Percentiles rank a stretch among this genome's conserved stretches.
Evolutionary conservation across 2,797 vertebrate genomes (phyloP).

Genomic region (Eulemur rubriventer): DNA sequence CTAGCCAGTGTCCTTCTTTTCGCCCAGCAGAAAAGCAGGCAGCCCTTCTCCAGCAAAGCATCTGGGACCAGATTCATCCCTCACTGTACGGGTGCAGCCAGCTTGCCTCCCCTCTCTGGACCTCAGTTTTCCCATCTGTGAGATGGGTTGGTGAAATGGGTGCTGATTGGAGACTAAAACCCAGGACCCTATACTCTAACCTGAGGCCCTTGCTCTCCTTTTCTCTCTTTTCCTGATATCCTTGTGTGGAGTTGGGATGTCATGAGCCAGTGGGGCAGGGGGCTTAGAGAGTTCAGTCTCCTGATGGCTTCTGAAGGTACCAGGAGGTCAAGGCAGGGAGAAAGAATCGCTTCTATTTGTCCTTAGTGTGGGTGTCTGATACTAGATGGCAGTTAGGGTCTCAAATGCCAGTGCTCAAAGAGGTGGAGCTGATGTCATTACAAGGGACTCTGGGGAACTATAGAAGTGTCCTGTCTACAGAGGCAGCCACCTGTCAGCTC

Average conservation of each 20-base stretch:
- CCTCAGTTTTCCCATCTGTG: constrained; percentile 43
- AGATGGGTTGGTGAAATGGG: not conserved
- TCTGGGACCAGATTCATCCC: not conserved
- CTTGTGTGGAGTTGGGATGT: not conserved
- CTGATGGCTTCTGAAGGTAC: not conserved
- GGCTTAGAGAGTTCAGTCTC: not conserved
- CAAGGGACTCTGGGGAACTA: not conserved
- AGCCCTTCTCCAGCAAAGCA: not conserved
- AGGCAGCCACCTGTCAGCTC: not conserved
- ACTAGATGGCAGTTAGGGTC: not conserved
- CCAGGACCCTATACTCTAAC: not conserved
- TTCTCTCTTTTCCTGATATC: not conserved
- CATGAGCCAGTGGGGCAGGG: not conserved
- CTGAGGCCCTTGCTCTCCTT: not conserved
- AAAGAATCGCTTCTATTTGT: not conserved
- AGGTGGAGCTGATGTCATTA: not conserved
- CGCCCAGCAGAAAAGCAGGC: not conserved
- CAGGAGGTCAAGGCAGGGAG: not conserved
- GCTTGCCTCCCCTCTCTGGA: not conserved
- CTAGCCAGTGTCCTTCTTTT: not conserved
- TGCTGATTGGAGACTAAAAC: not conserved
- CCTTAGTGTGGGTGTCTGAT: not conserved
- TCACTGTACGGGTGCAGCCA: not conserved
- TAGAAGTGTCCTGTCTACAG: not conserved
- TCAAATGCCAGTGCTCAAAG: not conserved